A percentile compares a stretch with the other conserved stretches of the same genome.
Conservation (phyloP, 2,888 invertebrate species). For the Orthonevra nobilis region DNA sequence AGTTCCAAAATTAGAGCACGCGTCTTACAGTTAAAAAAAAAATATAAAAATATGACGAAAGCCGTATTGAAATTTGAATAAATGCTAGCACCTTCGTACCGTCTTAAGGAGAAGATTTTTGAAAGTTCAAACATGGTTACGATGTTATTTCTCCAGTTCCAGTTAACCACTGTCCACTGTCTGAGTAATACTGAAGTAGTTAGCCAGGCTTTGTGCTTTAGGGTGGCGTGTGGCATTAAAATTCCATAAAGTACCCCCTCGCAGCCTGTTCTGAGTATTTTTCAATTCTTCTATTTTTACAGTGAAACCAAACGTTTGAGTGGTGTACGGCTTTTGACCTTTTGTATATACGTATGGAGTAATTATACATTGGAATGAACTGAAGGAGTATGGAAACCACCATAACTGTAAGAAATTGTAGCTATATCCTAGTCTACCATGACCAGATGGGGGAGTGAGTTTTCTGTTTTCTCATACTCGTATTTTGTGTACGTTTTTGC, state of each 20-base stretch:
- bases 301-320: neutral
- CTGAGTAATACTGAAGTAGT: conserved; percentile 48
- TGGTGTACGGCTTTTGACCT: conserved; percentile 50
- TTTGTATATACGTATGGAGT: conserved; percentile 26
- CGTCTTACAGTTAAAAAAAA: conserved; percentile 1
- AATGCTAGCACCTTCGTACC: conserved; percentile 73
- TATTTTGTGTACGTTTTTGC: neutral
- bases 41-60: no score
- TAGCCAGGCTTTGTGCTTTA: conserved; percentile 24
- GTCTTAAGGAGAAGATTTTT: conserved; percentile 76
- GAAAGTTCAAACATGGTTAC: conserved; percentile 78
- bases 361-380: no score
- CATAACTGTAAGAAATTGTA: conserved; percentile 19
- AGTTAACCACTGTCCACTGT: conserved; percentile 61
- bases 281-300: neutral
- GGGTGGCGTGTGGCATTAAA: conserved; percentile 74
- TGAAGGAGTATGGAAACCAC: neutral
- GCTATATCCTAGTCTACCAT: conserved; percentile 29
- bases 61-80: conserved; percentile 7
- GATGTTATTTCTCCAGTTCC: neutral
- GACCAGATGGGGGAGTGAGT: neutral
- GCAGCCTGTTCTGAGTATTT: conserved; percentile 23
- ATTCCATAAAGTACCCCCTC: conserved; percentile 61
- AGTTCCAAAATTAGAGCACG: conserved; percentile 29
- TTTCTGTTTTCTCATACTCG: no score